Evolutionary conservation across 1,140 invertebrate species (phyloP), one percentile per base, ranked within the genome.

Genomic region (Choristoneura fumiferana): DNA sequence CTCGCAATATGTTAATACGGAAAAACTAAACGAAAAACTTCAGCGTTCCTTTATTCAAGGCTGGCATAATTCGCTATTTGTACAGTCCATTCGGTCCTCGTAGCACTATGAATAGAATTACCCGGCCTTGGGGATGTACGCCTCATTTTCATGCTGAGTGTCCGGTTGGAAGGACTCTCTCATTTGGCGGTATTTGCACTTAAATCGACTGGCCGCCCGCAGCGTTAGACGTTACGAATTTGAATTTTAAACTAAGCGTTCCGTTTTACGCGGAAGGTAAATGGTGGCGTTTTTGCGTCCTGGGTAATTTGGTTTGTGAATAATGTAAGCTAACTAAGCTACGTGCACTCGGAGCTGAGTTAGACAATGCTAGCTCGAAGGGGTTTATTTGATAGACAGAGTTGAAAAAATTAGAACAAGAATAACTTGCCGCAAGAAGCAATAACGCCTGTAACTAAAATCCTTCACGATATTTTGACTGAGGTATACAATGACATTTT

Each of bases 241-340:
- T 53, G 49, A 53, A 53, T 53, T 53, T 53, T 53, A 53, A 53
- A 53, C 49, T 53, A 53, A 53, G 49, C 49, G 49, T 34, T 53
- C 49, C 49, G 49, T 53, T 53, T 53, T 53, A 53, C 33, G 33
- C 49, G 49, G 49, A 33, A 34, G 49, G 22, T 53, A 35, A 53
- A 53, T 53, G 18, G n/a, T 52, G 18, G 45, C 2, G n/a, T 22
- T 13, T 53, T 53, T 53, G 18, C n/a, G n/a, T n/a, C n/a, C 29
- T 33, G 49, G 49, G 49, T 35, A 34, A 53, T 53, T 53, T 53
- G 33, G 33, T 53, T 53, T 53, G 22, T 53, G 49, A 53, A 53
- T 53, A 53, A 53, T 53, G 49, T 35, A 53, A 34, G 49, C 33
- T 35, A 53, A 53, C 15, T 18, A 18, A 45, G 15, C 40, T 45